Conservation (phyloP, 2,113 vertebrate genomes). For the Pteropus alecto region DNA sequence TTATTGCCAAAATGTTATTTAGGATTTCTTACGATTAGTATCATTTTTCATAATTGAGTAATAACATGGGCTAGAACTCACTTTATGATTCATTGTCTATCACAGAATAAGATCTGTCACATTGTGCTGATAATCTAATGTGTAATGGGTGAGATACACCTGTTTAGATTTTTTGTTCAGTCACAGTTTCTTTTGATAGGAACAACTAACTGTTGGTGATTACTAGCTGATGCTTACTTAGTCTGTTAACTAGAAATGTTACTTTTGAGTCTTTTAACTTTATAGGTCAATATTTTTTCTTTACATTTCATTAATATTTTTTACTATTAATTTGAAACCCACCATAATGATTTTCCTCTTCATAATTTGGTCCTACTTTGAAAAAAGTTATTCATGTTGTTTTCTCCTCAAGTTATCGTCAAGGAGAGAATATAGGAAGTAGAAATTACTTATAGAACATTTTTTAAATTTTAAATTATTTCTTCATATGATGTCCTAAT, state of each 20-base stretch:
- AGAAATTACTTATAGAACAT: neutral
- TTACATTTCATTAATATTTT: neutral
- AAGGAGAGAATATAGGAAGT: neutral
- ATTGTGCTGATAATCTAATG: neutral
- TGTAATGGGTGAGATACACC: neutral
- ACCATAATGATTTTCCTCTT: neutral
- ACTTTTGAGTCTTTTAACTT: neutral
- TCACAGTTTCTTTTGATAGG: conserved; percentile 16
- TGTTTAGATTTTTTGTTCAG: conserved; percentile 28
- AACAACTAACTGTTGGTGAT: neutral
- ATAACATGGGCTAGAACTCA: neutral
- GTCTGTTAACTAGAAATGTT: neutral
- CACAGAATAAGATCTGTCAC: neutral
- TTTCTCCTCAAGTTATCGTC: neutral
- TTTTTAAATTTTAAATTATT: conserved; percentile 11
- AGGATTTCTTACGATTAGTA: neutral
- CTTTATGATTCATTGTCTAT: neutral
- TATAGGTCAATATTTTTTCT: neutral
- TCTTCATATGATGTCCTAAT: neutral
- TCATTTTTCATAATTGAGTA: conserved; percentile 6
- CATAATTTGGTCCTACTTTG: neutral
- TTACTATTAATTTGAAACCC: neutral
- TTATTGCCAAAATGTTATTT: neutral
- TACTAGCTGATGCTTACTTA: neutral
- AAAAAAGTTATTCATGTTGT: neutral